Conservation (phyloP, 2,113 vertebrate genomes). For the Ochotona curzoniae region DNA sequence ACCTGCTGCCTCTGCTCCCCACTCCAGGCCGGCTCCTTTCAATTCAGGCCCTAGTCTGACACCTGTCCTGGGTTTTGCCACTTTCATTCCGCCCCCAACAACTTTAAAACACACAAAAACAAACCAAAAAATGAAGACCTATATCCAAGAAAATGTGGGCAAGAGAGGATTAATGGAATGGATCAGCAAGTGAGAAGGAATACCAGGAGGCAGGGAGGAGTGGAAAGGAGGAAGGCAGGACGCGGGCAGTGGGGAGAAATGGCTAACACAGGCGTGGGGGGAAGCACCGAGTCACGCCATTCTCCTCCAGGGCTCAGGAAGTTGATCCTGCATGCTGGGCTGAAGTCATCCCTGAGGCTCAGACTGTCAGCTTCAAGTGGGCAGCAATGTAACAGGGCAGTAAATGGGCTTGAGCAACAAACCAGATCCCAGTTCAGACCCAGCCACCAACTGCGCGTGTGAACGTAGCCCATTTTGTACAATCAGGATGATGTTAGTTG, state of each 20-base stretch:
- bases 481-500: rapidly evolving
- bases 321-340: rapidly evolving
- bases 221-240: rapidly evolving
- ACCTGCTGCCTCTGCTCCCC: rapidly evolving
- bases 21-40: rapidly evolving
- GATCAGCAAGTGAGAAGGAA: rapidly evolving
- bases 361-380: neutral
- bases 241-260: rapidly evolving
- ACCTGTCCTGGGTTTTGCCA: neutral
- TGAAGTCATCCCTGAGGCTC: neutral
- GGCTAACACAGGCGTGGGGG: rapidly evolving
- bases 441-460: rapidly evolving
- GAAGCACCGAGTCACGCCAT: rapidly evolving
- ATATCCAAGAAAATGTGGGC: neutral
- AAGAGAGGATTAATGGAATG: neutral
- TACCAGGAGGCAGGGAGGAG: rapidly evolving
- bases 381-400: rapidly evolving
- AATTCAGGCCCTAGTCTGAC: neutral
- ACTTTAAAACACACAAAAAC: neutral
- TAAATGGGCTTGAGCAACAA: too few relatives aligned
- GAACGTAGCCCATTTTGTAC: rapidly evolving
- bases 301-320: too few relatives aligned
- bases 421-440: too few relatives aligned
- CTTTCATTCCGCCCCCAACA: neutral
- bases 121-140: too few relatives aligned